Evolutionary conservation across 1,140 invertebrate species (phyloP), one percentile per base, ranked within the genome.

Genomic region (Lucilia cuprina): DNA sequence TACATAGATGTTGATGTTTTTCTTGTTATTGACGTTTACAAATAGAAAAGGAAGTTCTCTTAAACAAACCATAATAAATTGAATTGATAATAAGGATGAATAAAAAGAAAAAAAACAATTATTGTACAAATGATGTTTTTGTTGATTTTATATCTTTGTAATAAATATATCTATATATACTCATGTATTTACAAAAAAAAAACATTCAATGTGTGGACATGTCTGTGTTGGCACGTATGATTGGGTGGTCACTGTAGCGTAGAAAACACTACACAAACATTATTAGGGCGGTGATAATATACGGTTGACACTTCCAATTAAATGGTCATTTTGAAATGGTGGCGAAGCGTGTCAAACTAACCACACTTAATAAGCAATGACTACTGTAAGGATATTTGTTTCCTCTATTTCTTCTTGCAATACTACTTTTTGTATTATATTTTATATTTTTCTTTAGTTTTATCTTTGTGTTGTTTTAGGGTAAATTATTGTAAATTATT

Each of bases 271-370:
- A 70, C 21, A 70, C 65, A 70, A 70, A 70, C 19, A 70, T 21
- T 70, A 70, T 70, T 70, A 70, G 65, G 65, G 65, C 65, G 65
- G 65, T 12, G 65, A 70, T 70, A 70, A 70, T 70, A 25, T 70
- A 70, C 65, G 4, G 65, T 70, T n/a, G 65, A 70, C 65, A 70
- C 19, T 21, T 25, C 65, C 65, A 70, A 25, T 70, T 70, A 70
- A 70, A 70, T 70, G 5, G 19, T 25, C 65, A 70, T 70, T 70
- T 70, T 25, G 65, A 70, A 70, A 70, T 70, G 65, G 65, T 21
- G 65, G 65, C 65, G 65, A 70, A 70, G 65, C 65, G 65, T 70
- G 65, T 70, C 65, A 70, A 70, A 70, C 65, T 19, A 70, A 70
- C 65, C 65, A 70, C 65, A 25, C 65, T 70, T 70, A 70, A 70